These are phyloP conservation scores for Arvicanthis niloticus DNA, from an alignment of 2,113 vertebrate genomes.

Conservation along the genomic window DNA sequence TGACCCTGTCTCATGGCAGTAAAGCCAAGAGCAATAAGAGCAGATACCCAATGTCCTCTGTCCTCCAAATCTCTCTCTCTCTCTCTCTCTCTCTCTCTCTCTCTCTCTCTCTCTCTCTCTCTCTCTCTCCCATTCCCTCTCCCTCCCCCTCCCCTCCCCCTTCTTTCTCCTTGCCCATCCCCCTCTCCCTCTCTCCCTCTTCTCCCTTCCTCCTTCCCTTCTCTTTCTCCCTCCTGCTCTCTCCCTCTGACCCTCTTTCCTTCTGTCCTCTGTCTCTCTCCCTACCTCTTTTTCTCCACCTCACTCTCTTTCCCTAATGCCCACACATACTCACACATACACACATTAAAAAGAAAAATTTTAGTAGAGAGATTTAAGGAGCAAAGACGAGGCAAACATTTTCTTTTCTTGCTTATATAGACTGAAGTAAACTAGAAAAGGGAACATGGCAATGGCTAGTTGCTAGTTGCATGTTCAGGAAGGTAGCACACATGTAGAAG, in stretches of 20 bases:
- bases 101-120: not conserved
- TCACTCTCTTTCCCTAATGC: not conserved
- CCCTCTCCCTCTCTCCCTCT: not conserved
- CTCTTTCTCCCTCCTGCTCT: not conserved
- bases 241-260: not conserved
- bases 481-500: not conserved
- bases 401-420: not conserved
- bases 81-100: not conserved
- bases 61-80: not conserved
- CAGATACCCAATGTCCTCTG: not conserved
- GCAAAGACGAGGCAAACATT: not conserved
- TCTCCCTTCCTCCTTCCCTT: not conserved
- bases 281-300: not conserved
- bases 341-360: not conserved
- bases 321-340: not conserved
- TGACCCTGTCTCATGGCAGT: not conserved
- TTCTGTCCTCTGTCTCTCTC: not conserved
- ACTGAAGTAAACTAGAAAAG: not conserved
- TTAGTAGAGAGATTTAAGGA: not conserved
- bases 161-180: accelerated
- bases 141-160: not conserved
- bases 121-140: not conserved
- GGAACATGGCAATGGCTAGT: not conserved
- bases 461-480: not conserved
- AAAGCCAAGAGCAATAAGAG: not conserved